Percentiles rank a stretch among this genome's conserved stretches.
Conservation (phyloP, 2,797 vertebrate species). For the Pteropus rufus region DNA sequence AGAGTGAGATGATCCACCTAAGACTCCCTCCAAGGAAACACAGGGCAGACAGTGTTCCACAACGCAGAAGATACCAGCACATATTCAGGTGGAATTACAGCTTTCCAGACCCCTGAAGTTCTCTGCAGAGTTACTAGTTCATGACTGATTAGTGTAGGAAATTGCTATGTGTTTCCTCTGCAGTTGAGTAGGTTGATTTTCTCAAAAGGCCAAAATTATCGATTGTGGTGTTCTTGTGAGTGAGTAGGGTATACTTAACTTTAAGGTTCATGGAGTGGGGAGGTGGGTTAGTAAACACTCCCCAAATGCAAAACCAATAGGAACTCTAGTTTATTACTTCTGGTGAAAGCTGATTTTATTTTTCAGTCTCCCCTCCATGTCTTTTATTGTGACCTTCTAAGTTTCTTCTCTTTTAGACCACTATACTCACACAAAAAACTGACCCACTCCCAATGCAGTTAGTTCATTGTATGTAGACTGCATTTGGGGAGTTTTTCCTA, state of each 20-base stretch:
- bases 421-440: neutral
- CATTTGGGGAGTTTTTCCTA: neutral
- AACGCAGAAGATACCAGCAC: neutral
- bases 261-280: neutral
- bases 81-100: too few species aligned
- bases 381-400: neutral
- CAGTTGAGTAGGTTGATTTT: neutral
- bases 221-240: neutral
- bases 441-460: fast-evolving
- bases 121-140: neutral
- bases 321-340: neutral
- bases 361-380: neutral
- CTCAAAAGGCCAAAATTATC: neutral
- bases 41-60: neutral
- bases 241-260: neutral
- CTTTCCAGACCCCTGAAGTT: neutral
- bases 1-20: neutral
- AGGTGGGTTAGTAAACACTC: neutral
- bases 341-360: neutral
- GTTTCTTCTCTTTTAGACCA: neutral
- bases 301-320: neutral
- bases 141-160: neutral
- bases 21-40: neutral
- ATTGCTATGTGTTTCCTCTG: neutral
- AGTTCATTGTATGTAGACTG: neutral